Evolutionary conservation across 2,888 invertebrate genomes (phyloP), one percentile per base, ranked within the genome.

Genomic region (Polyommatus icarus): DNA sequence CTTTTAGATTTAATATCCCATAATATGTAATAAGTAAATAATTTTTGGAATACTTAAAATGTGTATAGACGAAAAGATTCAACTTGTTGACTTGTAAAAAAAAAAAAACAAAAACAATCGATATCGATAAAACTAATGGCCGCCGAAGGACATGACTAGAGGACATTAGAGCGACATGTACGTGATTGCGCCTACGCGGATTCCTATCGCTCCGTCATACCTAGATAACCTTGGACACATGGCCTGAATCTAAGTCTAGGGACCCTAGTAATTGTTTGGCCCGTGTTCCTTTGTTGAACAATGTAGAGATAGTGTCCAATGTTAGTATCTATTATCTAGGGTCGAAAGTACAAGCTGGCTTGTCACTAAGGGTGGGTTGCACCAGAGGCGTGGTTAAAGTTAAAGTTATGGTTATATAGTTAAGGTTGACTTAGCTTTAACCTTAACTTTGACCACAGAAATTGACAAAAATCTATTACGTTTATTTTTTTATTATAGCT

Each of bases 151-250:
- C 87, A 84, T 85, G 89, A 82, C 87, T 87, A 84, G 78, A 71
- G 76, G 76, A 79, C 81, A 85, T 84, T 84, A 86, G 82, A 54
- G 81, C 82, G 84, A 87, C 85, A 87, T 86, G 86, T 85, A 77
- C 72, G 77, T 77, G 77, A 87, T 85, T 82, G 85, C 88, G 86
- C 92, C 92, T 84, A 91, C 92, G 84, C 90, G 86, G 90, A 92
- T 92, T 90, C 91, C 89, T 84, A 84, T 82, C 83, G 81, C 85
- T 83, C 83, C 83, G 89, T 89, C 89, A 89, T 86, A 85, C 84
- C 86, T 83, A 83, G 84, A 84, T 88, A 88, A 86, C 91, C 91
- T 91, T 91, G 88, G 81, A 80, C 85, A 80, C 83, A 81, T 87
- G 90, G 87, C 90, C 90, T 89, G 87, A 84, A 90, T 91, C 75